Conservation (phyloP, 2,113 vertebrate genomes). For the Sorex araneus region DNA sequence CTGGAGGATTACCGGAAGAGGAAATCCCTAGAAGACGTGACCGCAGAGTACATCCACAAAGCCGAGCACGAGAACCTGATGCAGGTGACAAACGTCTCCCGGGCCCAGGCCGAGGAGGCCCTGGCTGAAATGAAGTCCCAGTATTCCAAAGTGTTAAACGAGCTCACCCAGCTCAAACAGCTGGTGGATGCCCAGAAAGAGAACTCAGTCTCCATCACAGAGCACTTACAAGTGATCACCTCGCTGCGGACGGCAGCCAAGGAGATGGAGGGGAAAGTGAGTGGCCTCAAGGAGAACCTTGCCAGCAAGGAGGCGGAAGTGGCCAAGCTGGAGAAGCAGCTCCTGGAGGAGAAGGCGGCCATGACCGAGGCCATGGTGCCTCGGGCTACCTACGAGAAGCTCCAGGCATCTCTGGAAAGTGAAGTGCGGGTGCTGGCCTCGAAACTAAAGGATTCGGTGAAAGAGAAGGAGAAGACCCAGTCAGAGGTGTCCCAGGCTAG, state of each 20-base stretch:
- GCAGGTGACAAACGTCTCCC: conserved; percentile 85
- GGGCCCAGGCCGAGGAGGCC: conserved; percentile 91
- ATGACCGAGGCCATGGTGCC: conserved; percentile 90
- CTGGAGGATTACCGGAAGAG: conserved; percentile 90
- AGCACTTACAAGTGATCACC: conserved; percentile 93
- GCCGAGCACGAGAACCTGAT: conserved; percentile 90
- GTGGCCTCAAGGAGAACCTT: conserved; percentile 89
- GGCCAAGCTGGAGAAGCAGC: conserved; percentile 91
- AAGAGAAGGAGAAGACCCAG: conserved; percentile 94
- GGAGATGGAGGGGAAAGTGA: conserved; percentile 92
- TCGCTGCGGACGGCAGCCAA: conserved; percentile 91
- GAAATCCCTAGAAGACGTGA: conserved; percentile 87
- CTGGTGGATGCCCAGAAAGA: conserved; percentile 93
- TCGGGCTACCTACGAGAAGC: conserved; percentile 89
- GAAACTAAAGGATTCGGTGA: conserved; percentile 93
- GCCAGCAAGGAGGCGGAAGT: conserved; percentile 90
- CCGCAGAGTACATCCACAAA: conserved; percentile 86
- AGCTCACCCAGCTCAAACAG: conserved; percentile 91
- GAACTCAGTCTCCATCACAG: conserved; percentile 91
- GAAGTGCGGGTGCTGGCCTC: conserved; percentile 92
- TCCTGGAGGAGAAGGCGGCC: conserved; percentile 90
- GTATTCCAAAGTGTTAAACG: conserved; percentile 88
- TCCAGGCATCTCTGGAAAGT: conserved; percentile 89
- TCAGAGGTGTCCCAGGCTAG: conserved; percentile 91
- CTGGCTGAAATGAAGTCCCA: conserved; percentile 91